Evolutionary conservation across 2,797 vertebrate species (phyloP).

Genomic region (Staurois parvus): DNA sequence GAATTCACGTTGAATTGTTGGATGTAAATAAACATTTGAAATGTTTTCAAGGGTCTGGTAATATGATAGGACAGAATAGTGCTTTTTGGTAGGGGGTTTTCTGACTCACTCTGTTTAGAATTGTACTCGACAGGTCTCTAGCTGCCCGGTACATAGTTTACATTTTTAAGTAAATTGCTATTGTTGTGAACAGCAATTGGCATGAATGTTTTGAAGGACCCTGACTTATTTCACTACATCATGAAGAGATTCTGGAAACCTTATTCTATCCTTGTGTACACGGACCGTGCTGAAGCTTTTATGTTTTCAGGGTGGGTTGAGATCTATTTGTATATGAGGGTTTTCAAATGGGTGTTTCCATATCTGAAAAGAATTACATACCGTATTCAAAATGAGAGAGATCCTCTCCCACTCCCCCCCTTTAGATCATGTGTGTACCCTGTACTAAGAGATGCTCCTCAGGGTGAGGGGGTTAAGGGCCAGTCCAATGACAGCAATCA

Average conservation of each 20-base stretch:
- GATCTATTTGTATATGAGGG: neutral
- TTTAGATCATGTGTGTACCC: slow-evolving; percentile 22
- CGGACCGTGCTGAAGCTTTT: neutral
- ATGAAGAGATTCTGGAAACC: neutral
- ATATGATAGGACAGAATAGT: neutral
- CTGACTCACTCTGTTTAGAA: neutral
- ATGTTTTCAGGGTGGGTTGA: neutral
- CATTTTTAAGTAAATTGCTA: neutral
- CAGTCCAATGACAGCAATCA: slow-evolving; percentile 13
- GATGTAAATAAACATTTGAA: neutral
- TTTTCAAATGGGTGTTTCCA: neutral
- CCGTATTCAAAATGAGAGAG: neutral
- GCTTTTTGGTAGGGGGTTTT: neutral
- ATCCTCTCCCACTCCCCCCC: neutral
- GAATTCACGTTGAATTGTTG: neutral
- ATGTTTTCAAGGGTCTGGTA: neutral
- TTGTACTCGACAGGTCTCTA: neutral
- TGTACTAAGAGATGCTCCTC: slow-evolving; percentile 14
- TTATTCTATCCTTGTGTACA: neutral
- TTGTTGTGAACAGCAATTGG: slow-evolving; percentile 2
- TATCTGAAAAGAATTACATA: slow-evolving; percentile 24
- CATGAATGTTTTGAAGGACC: neutral
- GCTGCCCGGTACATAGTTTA: slow-evolving; percentile 7
- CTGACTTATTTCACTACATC: neutral
- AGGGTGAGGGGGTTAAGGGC: slow-evolving; percentile 41